Evolutionary conservation across 2,888 invertebrate species (phyloP).

Genomic region (Athripsodes cinereus): DNA sequence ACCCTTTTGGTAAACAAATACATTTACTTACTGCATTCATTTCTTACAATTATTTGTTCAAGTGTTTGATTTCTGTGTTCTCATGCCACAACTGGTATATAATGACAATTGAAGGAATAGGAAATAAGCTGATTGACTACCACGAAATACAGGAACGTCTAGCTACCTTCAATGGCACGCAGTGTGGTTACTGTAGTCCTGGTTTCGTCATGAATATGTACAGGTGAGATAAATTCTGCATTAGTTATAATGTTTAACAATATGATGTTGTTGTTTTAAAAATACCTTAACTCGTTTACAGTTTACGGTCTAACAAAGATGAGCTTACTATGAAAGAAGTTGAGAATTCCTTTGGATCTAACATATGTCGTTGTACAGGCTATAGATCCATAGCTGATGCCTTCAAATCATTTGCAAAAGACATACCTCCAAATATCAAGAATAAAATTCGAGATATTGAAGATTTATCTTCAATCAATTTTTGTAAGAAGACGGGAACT

Average conservation of each 20-base stretch:
- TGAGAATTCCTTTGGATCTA: slow-evolving; percentile 71
- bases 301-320: background rate
- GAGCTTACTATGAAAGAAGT: slow-evolving; percentile 55
- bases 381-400: slow-evolving; percentile 73
- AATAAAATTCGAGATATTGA: slow-evolving; percentile 48
- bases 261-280: no score
- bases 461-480: slow-evolving; percentile 34
- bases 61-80: slow-evolving; percentile 60
- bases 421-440: slow-evolving; percentile 47
- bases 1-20: no score
- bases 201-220: slow-evolving; percentile 76
- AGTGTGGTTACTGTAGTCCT: slow-evolving; percentile 71
- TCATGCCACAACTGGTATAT: slow-evolving; percentile 63
- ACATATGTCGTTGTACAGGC: slow-evolving; percentile 76
- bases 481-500: slow-evolving; percentile 30
- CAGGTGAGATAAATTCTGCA: slow-evolving; percentile 40
- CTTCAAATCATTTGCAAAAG: slow-evolving; percentile 66
- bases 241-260: background rate
- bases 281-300: background rate
- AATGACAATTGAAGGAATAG: slow-evolving; percentile 67
- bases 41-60: no score
- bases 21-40: no score
- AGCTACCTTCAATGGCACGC: slow-evolving; percentile 62
- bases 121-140: slow-evolving; percentile 56
- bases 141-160: slow-evolving; percentile 62